A percentile compares a stretch with the other conserved stretches of the same genome.
Conservation (phyloP, 2,113 vertebrate species). For the Procapra przewalskii region DNA sequence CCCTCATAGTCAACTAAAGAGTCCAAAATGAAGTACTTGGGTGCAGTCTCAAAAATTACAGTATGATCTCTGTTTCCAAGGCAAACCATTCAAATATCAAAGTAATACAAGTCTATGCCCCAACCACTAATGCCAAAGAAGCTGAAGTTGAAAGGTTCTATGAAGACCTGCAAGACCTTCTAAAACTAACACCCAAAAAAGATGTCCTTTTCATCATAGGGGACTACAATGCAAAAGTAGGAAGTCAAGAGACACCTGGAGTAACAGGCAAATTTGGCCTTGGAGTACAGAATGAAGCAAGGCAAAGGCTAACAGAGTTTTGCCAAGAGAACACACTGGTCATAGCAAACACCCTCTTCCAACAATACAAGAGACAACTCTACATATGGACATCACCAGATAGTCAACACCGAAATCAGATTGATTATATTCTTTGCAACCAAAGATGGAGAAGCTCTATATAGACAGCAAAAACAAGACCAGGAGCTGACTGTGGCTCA, state of each 20-base stretch:
- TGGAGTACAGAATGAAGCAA: neutral
- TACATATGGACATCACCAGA: neutral
- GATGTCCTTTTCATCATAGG: neutral
- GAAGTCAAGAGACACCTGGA: neutral
- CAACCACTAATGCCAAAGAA: neutral
- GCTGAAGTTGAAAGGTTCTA: neutral
- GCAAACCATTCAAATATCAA: neutral
- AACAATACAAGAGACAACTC: neutral
- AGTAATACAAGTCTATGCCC: neutral
- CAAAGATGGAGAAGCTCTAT: neutral
- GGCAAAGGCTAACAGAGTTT: neutral
- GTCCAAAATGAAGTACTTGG: neutral
- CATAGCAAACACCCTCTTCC: neutral
- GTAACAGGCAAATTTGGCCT: neutral
- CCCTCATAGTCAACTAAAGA: neutral
- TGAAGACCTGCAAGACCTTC: neutral
- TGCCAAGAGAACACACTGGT: neutral
- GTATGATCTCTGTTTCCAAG: neutral
- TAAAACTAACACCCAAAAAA: neutral
- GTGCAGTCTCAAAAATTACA: neutral
- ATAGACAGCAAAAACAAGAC: neutral
- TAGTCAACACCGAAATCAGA: neutral
- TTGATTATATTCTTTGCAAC: neutral
- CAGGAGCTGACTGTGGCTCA: neutral
- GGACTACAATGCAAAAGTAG: neutral